phyloP scores from a whole-genome alignment of 23 tunicate species.

The Phallusia fumigata region DNA sequence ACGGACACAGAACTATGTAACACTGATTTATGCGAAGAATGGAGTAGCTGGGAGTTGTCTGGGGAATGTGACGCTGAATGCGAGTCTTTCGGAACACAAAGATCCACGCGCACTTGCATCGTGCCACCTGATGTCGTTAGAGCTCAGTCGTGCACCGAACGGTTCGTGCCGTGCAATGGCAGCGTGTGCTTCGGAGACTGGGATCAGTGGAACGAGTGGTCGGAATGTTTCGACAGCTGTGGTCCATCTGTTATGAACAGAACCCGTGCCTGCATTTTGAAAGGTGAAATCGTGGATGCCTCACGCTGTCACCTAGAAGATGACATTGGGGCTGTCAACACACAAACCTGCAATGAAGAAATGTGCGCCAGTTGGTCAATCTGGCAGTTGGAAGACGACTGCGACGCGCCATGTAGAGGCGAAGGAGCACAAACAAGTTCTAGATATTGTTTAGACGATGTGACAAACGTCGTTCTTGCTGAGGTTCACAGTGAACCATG shows the following conservation, averaged over 20 bases:
- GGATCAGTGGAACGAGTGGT: conserved; percentile 21
- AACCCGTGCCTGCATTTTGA: conserved; percentile 17
- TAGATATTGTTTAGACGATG: conserved; percentile 21
- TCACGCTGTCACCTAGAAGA: background rate
- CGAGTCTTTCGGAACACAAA: conserved; percentile 16
- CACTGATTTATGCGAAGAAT: conserved; percentile 19
- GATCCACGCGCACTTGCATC: background rate
- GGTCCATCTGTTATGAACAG: conserved; percentile 20
- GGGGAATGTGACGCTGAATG: conserved; percentile 31
- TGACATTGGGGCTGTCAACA: background rate
- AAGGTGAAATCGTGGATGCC: conserved; percentile 14
- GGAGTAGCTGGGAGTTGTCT: background rate
- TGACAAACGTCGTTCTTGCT: background rate
- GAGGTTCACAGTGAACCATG: background rate
- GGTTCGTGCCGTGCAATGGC: conserved; percentile 5
- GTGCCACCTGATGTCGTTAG: background rate
- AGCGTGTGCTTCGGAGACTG: conserved; percentile 19
- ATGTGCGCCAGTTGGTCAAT: conserved; percentile 29
- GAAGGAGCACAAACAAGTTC: background rate
- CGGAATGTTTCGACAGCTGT: conserved; percentile 13
- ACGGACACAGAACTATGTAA: background rate
- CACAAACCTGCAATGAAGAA: conserved; percentile 16
- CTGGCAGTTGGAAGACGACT: conserved; percentile 21
- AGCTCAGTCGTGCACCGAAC: background rate
- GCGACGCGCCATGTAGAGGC: conserved; percentile 27